Base-by-base conservation (phyloP, 2,797 vertebrate genomes). In the Pseudochaenichthys georgianus region DNA sequence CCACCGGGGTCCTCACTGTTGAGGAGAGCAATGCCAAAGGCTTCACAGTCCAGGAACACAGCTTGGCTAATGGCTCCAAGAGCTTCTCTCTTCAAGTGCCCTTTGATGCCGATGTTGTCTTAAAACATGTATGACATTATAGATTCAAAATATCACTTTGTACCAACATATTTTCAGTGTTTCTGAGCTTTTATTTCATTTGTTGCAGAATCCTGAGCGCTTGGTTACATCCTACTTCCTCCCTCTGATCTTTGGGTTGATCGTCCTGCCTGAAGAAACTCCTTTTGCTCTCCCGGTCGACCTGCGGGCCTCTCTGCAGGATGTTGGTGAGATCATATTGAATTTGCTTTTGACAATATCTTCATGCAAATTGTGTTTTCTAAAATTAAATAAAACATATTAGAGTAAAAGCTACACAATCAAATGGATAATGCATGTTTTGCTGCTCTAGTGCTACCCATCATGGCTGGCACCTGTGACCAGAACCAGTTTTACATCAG, bases 241-340 rank as follows among this genome's bases (percentile, higher is more conserved):
- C 9, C 47, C 75, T 15, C 11, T 95, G 38, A 76, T 73, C 38
- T 94, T 92, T 52, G 94, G 94, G 0, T 89, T 96, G 1, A 2
- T 93, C 4, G 80, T 95, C 55, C 28, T 90, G 5, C 95, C 95
- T 21, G 93, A 96, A 52, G 77, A 83, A 13, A 73, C 51, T 5
- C 74, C 88, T 0, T 95, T 96, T 57, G 65, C 87, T 54, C 74
- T 91, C 13, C 1, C 65, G 0, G 76, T 83, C 0, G 69, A 80
- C 1, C 17, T 94, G 34, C 43, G 91, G 6, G 83, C 69, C 0
- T 85, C 75, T 62, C 78, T 92, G 13, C 66, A 85, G 43, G 93
- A 95, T 70, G 72, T 94, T 76, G 87, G 95, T 95, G 78, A 86
- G 93, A 15, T 28, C 0, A 13, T 38, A 7, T 21, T 23, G 9